phyloP scores from a whole-genome alignment of 2,888 invertebrate species.

The Drosophila anomalata region DNA sequence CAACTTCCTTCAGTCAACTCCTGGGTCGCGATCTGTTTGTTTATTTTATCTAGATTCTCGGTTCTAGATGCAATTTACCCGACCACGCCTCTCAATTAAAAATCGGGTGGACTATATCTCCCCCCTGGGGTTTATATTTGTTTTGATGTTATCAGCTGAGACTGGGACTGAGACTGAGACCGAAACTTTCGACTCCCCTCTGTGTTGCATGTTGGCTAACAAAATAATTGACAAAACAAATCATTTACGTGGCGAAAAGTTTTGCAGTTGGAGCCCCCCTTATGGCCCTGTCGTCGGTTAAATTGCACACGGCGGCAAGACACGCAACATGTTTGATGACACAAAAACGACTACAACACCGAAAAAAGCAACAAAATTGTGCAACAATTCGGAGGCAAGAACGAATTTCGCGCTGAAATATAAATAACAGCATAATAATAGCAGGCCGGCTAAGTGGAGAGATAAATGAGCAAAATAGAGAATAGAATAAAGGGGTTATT shows the following conservation, averaged over 20 bases:
- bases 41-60: conserved; percentile 51
- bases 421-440: conserved; percentile 66
- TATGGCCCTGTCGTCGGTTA: conserved; percentile 38
- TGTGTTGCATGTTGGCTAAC: conserved; percentile 75
- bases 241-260: conserved; percentile 77
- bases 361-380: conserved; percentile 26
- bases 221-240: conserved; percentile 79
- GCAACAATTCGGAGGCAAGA: conserved; percentile 40
- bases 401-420: conserved; percentile 44
- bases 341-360: conserved; percentile 39
- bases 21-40: conserved; percentile 14
- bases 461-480: conserved; percentile 24
- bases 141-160: conserved; percentile 75
- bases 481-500: conserved; percentile 18
- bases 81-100: conserved; percentile 69
- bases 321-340: conserved; percentile 76
- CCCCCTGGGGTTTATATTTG: conserved; percentile 45
- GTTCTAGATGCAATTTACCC: conserved; percentile 49
- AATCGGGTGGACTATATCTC: conserved; percentile 19
- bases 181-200: conserved; percentile 15
- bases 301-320: conserved; percentile 68
- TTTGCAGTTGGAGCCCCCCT: conserved; percentile 42
- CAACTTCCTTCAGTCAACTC: conserved; percentile 22
- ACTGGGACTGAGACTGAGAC: neutral
- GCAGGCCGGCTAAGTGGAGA: conserved; percentile 30